phyloP scores from a whole-genome alignment of 1,140 invertebrate genomes.

The Drosophila rufa region DNA sequence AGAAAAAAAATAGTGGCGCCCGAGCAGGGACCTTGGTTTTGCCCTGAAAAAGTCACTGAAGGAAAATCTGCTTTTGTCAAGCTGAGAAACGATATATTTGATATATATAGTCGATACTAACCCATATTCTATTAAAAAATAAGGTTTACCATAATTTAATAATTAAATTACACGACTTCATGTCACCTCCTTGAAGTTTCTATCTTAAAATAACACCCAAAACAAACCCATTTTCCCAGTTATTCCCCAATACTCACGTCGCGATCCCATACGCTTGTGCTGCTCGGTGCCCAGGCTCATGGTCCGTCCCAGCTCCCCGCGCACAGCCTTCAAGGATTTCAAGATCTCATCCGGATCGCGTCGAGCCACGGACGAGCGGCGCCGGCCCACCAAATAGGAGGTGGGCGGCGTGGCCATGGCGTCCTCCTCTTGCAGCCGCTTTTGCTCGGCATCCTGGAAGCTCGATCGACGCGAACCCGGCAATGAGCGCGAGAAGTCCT shows the following conservation, averaged over 20 bases:
- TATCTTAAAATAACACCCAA: too few relatives aligned
- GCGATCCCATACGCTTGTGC: conserved; percentile 86
- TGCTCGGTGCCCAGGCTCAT: conserved; percentile 90
- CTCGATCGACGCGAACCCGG: conserved; percentile 93
- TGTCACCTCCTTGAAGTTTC: neutral
- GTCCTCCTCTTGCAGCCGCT: conserved; percentile 85
- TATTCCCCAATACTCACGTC: conserved; percentile 87
- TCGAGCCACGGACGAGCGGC: conserved; percentile 91
- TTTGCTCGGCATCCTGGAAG: conserved; percentile 89
- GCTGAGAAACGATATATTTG: neutral
- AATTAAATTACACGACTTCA: neutral
- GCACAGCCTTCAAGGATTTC: conserved; percentile 91
- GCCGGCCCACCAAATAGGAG: conserved; percentile 88
- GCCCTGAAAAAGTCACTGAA: neutral
- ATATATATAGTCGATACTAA: too few relatives aligned
- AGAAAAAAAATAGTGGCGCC: neutral
- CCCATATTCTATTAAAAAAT: too few relatives aligned
- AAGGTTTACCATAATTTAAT: too few relatives aligned
- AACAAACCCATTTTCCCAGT: too few relatives aligned
- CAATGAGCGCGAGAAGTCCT: conserved; percentile 93
- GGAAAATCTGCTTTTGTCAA: neutral
- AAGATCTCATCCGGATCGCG: conserved; percentile 93
- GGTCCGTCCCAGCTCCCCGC: conserved; percentile 91
- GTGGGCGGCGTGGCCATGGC: conserved; percentile 86
- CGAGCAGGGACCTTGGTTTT: neutral